Conservation (phyloP, 2,797 vertebrate genomes). For the Smutsia gigantea region DNA sequence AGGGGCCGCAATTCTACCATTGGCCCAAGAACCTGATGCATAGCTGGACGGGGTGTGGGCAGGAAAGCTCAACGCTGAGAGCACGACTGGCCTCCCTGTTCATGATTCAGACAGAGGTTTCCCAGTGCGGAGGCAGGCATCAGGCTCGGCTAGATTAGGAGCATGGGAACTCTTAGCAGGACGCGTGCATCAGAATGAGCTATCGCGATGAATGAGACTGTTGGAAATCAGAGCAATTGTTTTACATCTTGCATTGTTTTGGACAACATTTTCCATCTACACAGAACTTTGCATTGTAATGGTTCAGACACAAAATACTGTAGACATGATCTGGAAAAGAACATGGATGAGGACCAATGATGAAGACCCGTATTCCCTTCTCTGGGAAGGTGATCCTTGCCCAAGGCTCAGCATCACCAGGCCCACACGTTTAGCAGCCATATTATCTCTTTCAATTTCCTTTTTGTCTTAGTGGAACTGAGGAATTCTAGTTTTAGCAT, state of each 20-base stretch:
- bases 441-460: neutral
- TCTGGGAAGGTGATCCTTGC: neutral
- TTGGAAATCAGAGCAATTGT: neutral
- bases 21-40: neutral
- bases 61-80: neutral
- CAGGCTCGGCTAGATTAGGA: neutral
- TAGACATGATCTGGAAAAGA: neutral
- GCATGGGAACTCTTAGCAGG: neutral
- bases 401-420: neutral
- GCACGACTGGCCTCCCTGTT: neutral
- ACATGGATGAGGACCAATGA: too few relatives aligned
- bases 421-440: too few relatives aligned
- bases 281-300: neutral
- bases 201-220: neutral
- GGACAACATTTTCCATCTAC: neutral
- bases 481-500: neutral
- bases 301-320: neutral
- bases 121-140: neutral
- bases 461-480: neutral
- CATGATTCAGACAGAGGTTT: neutral
- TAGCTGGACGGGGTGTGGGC: neutral
- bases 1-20: neutral
- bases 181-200: neutral
- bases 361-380: neutral
- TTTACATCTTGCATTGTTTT: neutral